Evolutionary conservation across 2,797 vertebrate genomes (phyloP).

Genomic region (Philypnodon macrostomus): DNA sequence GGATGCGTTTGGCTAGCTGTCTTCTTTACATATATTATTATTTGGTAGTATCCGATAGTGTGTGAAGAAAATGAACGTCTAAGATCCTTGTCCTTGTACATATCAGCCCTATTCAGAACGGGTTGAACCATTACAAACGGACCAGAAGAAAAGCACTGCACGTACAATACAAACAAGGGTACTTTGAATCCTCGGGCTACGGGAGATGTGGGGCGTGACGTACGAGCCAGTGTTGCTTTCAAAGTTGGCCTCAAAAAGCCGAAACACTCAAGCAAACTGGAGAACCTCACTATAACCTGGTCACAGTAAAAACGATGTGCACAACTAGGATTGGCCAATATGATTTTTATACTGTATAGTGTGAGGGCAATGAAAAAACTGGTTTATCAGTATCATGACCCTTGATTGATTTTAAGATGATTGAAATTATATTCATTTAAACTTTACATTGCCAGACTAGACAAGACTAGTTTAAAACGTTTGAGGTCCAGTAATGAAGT

Average conservation of each 20-base stretch:
- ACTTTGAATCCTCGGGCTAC: constrained; percentile 36
- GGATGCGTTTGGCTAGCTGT: not conserved
- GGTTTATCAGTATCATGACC: too few relatives aligned
- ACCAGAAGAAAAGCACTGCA: constrained; percentile 53
- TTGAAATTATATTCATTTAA: too few relatives aligned
- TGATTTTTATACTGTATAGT: too few relatives aligned
- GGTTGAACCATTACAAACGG: constrained; percentile 9
- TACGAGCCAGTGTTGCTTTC: constrained; percentile 8
- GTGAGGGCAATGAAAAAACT: too few relatives aligned
- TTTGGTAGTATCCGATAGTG: not conserved
- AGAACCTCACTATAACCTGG: constrained; percentile 3
- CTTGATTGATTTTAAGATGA: too few relatives aligned
- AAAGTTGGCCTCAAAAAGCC: constrained; percentile 1
- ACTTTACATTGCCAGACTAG: too few relatives aligned
- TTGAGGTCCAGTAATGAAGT: too few relatives aligned
- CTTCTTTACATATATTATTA: not conserved
- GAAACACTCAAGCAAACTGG: constrained; percentile 2
- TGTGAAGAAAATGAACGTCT: constrained; percentile 3
- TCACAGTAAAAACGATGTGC: not conserved
- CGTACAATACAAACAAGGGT: constrained; percentile 44
- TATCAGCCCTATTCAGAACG: constrained; percentile 6
- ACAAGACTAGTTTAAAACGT: too few relatives aligned
- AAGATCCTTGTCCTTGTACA: constrained; percentile 2
- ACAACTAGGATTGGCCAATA: not conserved
- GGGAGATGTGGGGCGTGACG: not conserved